Evolutionary conservation across 2,888 invertebrate genomes (phyloP), one percentile per base, ranked within the genome.

Genomic region (Punctoribates punctum): DNA sequence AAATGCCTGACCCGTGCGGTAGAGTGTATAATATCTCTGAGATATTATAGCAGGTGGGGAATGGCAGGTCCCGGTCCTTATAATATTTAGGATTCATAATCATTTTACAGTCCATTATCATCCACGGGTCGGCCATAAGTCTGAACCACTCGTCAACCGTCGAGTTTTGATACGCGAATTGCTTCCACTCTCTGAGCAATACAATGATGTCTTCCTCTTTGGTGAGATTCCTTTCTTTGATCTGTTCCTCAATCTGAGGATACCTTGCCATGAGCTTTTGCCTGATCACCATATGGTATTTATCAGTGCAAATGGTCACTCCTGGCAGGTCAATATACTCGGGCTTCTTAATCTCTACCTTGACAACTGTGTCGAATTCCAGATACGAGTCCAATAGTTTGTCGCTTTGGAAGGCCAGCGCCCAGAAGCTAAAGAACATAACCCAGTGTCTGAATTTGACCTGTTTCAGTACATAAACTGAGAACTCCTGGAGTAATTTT

Each of bases 321-420:
- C 70, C 70, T 17, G 70, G 70, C 15, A 42, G 1, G 11, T 70
- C 42, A 4, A 42, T 42, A 11, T 9, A 11, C n/a, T 0, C 20
- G 8, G 70, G 70, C 23, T 42, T 38, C 9, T 8, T 15, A 15
- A 70, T 70, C 1, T 70, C 70, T 6, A 70, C 70, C 23, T 70
- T 70, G 42, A 70, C 70, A 1, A 70, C 70, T 20, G 70, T 70
- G 2, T 70, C 23, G 15, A 42, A 70, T n/a, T 38, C 70, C 46
- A 70, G 15, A 70, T 42, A 70, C 1, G 38, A 38, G 13, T 9
- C 20, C 4, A 70, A 4, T 13, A 70, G 70, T 17, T 17, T 38
- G 13, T 20, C 6, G 13, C 42, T 42, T 70, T 70, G 70, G 15
- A 42, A 70, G n/a, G 42, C 38, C 5, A 70, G 42, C 5, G 42